A percentile compares a stretch with the other conserved stretches of the same genome.
Conservation (phyloP, 1,140 invertebrate genomes). For the Drosophila teissieri region DNA sequence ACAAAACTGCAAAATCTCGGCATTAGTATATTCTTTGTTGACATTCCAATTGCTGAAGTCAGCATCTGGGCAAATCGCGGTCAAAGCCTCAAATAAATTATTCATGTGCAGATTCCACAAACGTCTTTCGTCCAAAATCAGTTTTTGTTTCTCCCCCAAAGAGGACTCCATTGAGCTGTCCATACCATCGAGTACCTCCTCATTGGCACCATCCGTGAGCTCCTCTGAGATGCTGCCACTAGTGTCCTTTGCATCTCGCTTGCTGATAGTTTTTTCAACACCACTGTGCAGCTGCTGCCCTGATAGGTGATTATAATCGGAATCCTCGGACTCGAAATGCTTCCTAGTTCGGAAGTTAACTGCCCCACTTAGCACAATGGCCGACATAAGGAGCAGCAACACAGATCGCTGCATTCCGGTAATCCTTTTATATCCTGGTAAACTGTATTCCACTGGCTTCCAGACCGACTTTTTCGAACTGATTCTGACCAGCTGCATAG, state of each 20-base stretch:
- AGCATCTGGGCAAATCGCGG: constrained; percentile 18
- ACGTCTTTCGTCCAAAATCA: too few relatives aligned
- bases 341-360: neutral
- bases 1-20: too few relatives aligned
- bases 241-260: too few relatives aligned
- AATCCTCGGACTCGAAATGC: neutral
- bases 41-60: too few relatives aligned
- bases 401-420: constrained; percentile 10
- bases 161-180: neutral
- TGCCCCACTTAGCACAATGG: constrained; percentile 12
- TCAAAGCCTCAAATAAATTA: too few relatives aligned
- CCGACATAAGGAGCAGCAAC: constrained; percentile 9
- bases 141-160: neutral
- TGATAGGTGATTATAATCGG: neutral
- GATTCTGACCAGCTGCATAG: constrained; percentile 2
- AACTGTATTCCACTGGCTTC: neutral
- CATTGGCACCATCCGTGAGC: neutral
- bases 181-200: neutral
- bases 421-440: neutral
- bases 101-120: too few relatives aligned
- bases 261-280: neutral
- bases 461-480: constrained; percentile 9
- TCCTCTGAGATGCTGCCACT: constrained; percentile 7
- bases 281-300: neutral
- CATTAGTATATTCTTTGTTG: too few relatives aligned